These are phyloP conservation scores for Clepsis dumicolana DNA, from an alignment of 2,888 invertebrate genomes.

Conservation along the genomic window DNA sequence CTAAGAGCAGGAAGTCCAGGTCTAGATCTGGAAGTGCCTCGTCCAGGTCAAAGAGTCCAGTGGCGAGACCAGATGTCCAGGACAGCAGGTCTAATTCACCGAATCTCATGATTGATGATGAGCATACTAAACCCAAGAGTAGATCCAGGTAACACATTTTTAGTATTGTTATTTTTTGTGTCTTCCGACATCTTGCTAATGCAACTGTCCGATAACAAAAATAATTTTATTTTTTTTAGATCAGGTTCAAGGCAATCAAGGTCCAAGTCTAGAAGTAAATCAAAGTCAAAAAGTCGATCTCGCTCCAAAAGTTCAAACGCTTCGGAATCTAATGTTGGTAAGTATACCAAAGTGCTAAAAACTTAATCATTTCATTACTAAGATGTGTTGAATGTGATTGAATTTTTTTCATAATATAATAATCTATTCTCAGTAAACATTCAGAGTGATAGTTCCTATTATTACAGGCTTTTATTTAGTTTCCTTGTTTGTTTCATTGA, in stretches of 20 bases:
- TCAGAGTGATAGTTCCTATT: too few relatives aligned
- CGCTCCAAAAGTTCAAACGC: constrained; percentile 74
- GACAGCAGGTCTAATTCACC: constrained; percentile 84
- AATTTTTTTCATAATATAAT: too few relatives aligned
- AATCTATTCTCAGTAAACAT: too few relatives aligned
- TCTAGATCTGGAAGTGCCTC: constrained; percentile 66
- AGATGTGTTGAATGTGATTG: background rate
- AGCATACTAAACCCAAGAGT: constrained; percentile 73
- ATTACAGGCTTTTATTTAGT: too few relatives aligned
- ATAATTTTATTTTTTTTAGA: constrained; percentile 51
- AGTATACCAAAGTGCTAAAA: constrained; percentile 44
- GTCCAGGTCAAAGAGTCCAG: constrained; percentile 71
- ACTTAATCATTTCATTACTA: too few relatives aligned
- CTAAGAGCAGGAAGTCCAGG: constrained; percentile 65
- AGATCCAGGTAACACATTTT: constrained; percentile 67
- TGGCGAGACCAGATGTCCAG: constrained; percentile 63
- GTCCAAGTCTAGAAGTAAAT: constrained; percentile 76
- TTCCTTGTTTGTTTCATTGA: too few relatives aligned
- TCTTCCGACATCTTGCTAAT: too few relatives aligned
- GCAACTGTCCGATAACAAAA: too few relatives aligned
- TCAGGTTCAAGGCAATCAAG: constrained; percentile 74
- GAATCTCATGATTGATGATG: constrained; percentile 83
- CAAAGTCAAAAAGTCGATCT: constrained; percentile 79
- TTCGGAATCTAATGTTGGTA: constrained; percentile 66
- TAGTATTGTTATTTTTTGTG: constrained; percentile 23